Percentiles rank a stretch among this genome's conserved stretches.
Evolutionary conservation across 1,140 invertebrate species (phyloP).

Genomic region (Prorops nasuta): DNA sequence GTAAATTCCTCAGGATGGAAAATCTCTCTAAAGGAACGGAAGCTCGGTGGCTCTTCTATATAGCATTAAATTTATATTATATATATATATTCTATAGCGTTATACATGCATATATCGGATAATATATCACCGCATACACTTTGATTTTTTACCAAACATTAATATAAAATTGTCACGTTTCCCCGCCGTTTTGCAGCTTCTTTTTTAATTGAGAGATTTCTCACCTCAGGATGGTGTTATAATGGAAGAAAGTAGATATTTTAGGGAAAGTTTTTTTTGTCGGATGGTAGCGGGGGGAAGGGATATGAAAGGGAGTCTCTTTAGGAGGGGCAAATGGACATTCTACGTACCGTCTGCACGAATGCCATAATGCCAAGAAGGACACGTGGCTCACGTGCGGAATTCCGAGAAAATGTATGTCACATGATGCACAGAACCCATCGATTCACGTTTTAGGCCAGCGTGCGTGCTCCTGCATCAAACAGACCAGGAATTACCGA

Average conservation of each 20-base stretch:
- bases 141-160: too few species aligned
- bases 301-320: constrained; percentile 15
- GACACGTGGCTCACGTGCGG: constrained; percentile 46
- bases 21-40: constrained; percentile 9
- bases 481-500: constrained; percentile 25
- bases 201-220: too few species aligned
- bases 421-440: constrained; percentile 14
- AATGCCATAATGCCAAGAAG: constrained; percentile 33
- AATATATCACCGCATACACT: too few species aligned
- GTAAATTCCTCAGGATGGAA: constrained; percentile 22
- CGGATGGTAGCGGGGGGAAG: neutral
- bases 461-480: constrained; percentile 44
- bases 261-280: too few species aligned
- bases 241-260: too few species aligned
- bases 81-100: too few species aligned
- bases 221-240: too few species aligned
- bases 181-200: too few species aligned
- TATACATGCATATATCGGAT: too few species aligned
- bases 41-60: constrained; percentile 9
- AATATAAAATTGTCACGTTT: too few species aligned
- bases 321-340: neutral
- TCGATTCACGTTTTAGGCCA: constrained; percentile 21
- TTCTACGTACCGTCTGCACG: constrained; percentile 17
- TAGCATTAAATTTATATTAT: too few species aligned
- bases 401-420: constrained; percentile 37